Evolutionary conservation across 1,140 invertebrate species (phyloP).

Genomic region (Mizuhopecten yessoensis): DNA sequence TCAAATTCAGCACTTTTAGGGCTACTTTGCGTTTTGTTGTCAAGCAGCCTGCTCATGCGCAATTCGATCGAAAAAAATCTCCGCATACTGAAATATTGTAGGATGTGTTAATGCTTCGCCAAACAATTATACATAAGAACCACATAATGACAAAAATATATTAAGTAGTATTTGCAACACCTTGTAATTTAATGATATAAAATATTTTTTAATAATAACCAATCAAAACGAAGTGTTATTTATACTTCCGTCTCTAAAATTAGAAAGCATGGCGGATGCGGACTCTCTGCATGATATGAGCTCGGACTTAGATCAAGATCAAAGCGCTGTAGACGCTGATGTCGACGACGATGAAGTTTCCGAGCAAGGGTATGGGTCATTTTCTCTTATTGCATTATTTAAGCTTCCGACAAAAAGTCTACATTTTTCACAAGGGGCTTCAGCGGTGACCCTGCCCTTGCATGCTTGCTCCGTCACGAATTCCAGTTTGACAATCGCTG

Average conservation of each 20-base stretch:
- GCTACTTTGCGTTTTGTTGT: constrained; percentile 61
- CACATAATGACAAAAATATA: background rate
- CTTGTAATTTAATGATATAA: background rate
- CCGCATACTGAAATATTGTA: constrained; percentile 30
- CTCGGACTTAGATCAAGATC: constrained; percentile 81
- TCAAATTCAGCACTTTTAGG: background rate
- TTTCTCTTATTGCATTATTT: background rate
- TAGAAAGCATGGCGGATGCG: constrained; percentile 81
- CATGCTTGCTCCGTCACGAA: background rate
- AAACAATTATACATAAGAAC: background rate
- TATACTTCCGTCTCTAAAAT: constrained; percentile 45
- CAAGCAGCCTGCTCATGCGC: constrained; percentile 67
- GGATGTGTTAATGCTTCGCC: background rate
- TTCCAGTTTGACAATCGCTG: background rate
- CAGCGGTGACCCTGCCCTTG: background rate
- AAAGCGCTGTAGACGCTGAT: constrained; percentile 81
- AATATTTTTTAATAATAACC: background rate
- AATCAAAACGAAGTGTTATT: background rate
- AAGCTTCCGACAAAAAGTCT: background rate
- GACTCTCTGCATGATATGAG: constrained; percentile 81
- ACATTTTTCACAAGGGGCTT: background rate
- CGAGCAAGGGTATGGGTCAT: constrained; percentile 74
- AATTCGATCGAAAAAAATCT: constrained; percentile 26
- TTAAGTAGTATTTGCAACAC: background rate
- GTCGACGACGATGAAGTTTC: constrained; percentile 80